Percentiles rank a stretch among this genome's conserved stretches.
Evolutionary conservation across 2,888 invertebrate species (phyloP).

Genomic region (Coelinius sp.): DNA sequence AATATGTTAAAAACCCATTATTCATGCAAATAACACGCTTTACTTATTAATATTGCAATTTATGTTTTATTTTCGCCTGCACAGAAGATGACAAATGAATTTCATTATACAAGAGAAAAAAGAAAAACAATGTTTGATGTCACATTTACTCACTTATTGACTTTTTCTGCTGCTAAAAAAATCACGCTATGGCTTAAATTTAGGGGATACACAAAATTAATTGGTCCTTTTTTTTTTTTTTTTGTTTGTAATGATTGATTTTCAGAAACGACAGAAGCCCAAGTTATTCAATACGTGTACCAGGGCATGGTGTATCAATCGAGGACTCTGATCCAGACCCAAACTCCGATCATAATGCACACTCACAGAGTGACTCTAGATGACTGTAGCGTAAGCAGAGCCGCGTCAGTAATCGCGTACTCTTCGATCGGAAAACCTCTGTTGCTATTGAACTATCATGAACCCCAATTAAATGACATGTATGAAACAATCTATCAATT

Average conservation of each 20-base stretch:
- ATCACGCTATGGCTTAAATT: background rate
- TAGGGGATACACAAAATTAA: background rate
- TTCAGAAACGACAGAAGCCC: constrained; percentile 64
- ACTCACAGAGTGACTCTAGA: constrained; percentile 67
- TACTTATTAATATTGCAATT: background rate
- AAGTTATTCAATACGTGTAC: constrained; percentile 61
- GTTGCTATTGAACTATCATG: constrained; percentile 11
- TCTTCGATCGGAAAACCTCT: constrained; percentile 54
- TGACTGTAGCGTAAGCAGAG: constrained; percentile 64
- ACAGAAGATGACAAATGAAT: background rate
- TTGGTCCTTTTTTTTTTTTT: constrained; percentile 9
- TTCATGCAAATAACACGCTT: constrained; percentile 14
- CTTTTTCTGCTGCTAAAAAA: background rate
- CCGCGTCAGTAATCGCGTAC: constrained; percentile 58
- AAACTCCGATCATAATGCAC: constrained; percentile 60
- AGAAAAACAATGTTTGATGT: constrained; percentile 1
- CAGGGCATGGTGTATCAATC: constrained; percentile 64
- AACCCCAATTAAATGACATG: background rate
- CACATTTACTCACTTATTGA: constrained; percentile 1
- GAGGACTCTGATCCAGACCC: constrained; percentile 67
- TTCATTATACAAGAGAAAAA: constrained; percentile 11
- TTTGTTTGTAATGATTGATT: constrained; percentile 29
- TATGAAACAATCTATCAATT: no score
- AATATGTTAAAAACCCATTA: no score
- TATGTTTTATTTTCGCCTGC: constrained; percentile 1